Evolutionary conservation across 2,113 vertebrate species (phyloP).

Genomic region (Apus apus): DNA sequence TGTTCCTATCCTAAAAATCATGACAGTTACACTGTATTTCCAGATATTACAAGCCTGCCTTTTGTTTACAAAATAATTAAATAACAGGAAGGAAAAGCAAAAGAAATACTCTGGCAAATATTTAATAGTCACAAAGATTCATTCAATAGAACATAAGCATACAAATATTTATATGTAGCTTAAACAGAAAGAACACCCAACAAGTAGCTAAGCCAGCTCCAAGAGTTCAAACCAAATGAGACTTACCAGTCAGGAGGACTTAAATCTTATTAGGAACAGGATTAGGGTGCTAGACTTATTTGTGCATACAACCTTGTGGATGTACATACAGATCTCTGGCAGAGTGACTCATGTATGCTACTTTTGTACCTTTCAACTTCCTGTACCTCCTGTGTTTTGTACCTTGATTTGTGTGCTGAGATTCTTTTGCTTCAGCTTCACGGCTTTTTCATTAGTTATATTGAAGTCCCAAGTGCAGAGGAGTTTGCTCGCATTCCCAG

Average conservation of each 20-base stretch:
- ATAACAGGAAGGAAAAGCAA: background rate
- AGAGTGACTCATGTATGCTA: background rate
- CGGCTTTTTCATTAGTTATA: conserved; percentile 85
- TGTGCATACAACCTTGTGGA: too few relatives aligned
- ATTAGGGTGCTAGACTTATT: background rate
- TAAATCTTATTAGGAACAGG: background rate
- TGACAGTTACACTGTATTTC: background rate
- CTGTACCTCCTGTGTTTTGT: background rate
- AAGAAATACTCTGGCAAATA: background rate
- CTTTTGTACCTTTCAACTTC: background rate
- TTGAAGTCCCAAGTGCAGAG: conserved; percentile 94
- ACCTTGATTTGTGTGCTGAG: conserved; percentile 91
- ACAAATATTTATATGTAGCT: background rate
- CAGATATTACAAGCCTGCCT: background rate
- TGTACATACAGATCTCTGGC: background rate
- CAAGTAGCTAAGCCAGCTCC: background rate
- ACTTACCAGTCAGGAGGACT: background rate
- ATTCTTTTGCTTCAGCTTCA: conserved; percentile 87
- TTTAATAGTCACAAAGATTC: background rate
- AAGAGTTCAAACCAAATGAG: background rate
- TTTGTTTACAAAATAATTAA: background rate
- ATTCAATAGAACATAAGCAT: background rate
- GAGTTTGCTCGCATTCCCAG: conserved; percentile 82
- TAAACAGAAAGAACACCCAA: background rate
- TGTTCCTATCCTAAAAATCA: background rate